phyloP scores from a whole-genome alignment of 2,797 vertebrate species.

The Urocyon cinereoargenteus region DNA sequence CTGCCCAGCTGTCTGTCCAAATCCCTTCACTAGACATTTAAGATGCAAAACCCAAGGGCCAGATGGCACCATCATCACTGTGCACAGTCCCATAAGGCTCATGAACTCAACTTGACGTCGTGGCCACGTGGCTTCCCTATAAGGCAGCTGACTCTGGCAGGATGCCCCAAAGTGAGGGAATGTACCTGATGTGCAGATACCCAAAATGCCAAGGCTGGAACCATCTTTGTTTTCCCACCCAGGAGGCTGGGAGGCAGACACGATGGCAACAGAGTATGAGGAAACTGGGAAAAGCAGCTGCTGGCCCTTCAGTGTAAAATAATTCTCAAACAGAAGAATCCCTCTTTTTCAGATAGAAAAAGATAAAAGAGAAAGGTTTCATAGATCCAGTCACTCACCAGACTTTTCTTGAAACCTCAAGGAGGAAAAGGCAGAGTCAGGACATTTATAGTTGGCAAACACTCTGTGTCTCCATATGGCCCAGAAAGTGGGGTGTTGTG shows the following conservation, averaged over 20 bases:
- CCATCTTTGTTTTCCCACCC: neutral
- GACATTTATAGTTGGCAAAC: conserved; percentile 57
- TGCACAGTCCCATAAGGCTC: neutral
- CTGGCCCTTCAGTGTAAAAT: neutral
- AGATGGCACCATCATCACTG: neutral
- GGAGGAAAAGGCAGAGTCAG: neutral
- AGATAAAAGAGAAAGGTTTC: conserved; percentile 59
- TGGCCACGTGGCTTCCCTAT: neutral
- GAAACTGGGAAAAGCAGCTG: neutral
- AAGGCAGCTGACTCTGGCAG: neutral
- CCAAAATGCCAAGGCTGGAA: conserved; percentile 68
- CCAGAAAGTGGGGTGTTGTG: neutral
- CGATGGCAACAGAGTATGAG: neutral
- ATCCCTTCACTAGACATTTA: neutral
- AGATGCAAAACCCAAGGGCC: neutral
- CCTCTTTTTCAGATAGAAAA: neutral
- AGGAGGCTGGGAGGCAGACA: neutral
- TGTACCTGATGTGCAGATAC: neutral
- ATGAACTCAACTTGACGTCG: neutral
- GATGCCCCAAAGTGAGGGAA: neutral
- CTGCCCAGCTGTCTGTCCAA: neutral
- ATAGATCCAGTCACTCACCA: neutral
- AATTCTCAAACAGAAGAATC: neutral
- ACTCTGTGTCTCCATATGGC: conserved; percentile 43
- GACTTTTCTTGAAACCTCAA: conserved; percentile 61